A percentile compares a stretch with the other conserved stretches of the same genome.
phyloP scores from a whole-genome alignment of 1,140 invertebrate genomes.

The Heliconius melpomene region DNA sequence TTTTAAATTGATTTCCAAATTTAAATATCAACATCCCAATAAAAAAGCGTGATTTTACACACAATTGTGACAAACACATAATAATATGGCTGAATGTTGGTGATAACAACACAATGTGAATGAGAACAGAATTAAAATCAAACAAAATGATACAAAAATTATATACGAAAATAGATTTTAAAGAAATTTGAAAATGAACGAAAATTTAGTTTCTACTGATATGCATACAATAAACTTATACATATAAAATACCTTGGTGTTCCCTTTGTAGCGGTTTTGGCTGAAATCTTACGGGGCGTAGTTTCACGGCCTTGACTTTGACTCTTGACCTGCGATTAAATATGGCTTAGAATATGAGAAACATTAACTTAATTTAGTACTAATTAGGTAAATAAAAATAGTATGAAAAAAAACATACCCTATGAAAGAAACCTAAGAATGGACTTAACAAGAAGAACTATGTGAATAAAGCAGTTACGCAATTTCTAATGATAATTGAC shows the following conservation, averaged over 20 bases:
- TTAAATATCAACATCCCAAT: slow-evolving; percentile 1
- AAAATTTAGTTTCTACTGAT: background rate
- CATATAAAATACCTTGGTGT: slow-evolving; percentile 66
- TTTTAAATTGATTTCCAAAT: background rate
- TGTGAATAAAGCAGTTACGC: too few relatives aligned
- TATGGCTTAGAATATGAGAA: background rate
- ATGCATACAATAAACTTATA: background rate
- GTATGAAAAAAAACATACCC: too few relatives aligned
- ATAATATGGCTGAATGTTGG: slow-evolving; percentile 41
- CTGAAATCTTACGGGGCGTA: slow-evolving; percentile 77
- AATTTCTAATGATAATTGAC: too few relatives aligned
- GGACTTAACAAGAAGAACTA: too few relatives aligned
- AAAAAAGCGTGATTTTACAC: background rate
- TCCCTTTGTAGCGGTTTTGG: slow-evolving; percentile 73
- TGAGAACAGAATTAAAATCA: background rate
- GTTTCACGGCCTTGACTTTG: slow-evolving; percentile 68
- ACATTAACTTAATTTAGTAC: too few relatives aligned
- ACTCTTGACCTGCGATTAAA: slow-evolving; percentile 62
- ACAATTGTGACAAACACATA: slow-evolving; percentile 20
- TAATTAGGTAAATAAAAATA: too few relatives aligned
- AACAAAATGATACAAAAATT: background rate
- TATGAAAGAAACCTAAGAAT: too few relatives aligned
- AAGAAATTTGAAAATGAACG: background rate
- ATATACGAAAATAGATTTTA: background rate
- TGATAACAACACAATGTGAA: background rate